Conservation (phyloP, 2,113 vertebrate species). For the Dromas ardeola region DNA sequence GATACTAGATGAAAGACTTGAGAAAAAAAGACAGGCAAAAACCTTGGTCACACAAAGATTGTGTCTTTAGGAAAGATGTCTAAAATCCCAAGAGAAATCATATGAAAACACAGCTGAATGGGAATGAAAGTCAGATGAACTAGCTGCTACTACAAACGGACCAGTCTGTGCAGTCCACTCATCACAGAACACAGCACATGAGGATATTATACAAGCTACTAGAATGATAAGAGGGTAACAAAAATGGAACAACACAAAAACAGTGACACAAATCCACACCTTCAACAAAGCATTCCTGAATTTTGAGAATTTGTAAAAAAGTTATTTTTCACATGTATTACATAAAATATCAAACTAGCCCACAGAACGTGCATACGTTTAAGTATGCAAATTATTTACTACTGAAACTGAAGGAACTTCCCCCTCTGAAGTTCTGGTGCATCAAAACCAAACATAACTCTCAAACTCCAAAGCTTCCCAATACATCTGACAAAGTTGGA, state of each 20-base stretch:
- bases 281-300: not conserved
- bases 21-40: not conserved
- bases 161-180: not conserved
- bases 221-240: not conserved
- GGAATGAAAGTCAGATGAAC: not conserved
- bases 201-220: not conserved
- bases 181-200: not conserved
- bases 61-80: not conserved
- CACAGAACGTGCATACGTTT: not conserved
- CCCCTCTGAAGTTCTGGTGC: not conserved
- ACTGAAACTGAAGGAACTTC: not conserved
- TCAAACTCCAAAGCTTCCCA: not conserved
- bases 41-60: not conserved
- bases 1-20: not conserved
- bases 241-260: not conserved
- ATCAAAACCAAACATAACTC: not conserved
- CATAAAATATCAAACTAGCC: not conserved
- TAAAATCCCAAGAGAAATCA: not conserved
- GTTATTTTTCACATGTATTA: not conserved
- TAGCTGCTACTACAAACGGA: not conserved
- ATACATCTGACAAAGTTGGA: not conserved
- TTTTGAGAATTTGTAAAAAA: not conserved
- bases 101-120: not conserved
- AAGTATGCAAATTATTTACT: not conserved
- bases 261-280: not conserved